Evolutionary conservation across 2,797 vertebrate species (phyloP), one percentile per base, ranked within the genome.

Genomic region (Clarias fuscus): DNA sequence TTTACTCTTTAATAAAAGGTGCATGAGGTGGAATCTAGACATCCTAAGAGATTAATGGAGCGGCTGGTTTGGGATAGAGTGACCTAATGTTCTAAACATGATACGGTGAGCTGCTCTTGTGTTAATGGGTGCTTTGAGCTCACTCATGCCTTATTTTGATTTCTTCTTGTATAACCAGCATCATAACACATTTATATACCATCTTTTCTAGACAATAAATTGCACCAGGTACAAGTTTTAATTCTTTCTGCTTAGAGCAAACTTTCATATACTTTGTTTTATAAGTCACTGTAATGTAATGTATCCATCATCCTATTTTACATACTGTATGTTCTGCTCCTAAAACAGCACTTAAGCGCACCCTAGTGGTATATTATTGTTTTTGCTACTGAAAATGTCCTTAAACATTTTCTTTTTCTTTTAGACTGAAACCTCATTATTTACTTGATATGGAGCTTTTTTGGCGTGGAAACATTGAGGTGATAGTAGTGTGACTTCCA

Each of bases 141-240:
- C 88, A 89, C 70, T 84, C 86, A 89, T 90, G 89, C 89, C 90
- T 90, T 90, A 88, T 88, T 84, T 79, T 87, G 33, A 72, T 87
- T 89, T 88, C 30, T 56, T 85, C 85, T 83, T 71, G 33, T 84
- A 82, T 78, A 89, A 87, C 72, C 88, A 85, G 84, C 84, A 87
- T 81, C 64, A 85, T 65, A 48, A 77, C 76, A 87, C 43, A 82
- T 43, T 24, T 53, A 27, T 84, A 33, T 84, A 61, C 81, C 64
- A 68, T 71, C 7, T 84, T 84, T 84, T 84, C 22, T 84, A 61
- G 30, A 84, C 18, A 37, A 10, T 37, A 48, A 24, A 71, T 53
- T 5, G 2, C 80, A 20, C 40, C 4, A 4, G 24, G 40, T 67
- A 48, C 24, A 67, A 53, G n/a, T 67, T 30, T 48, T 17, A 22